Evolutionary conservation across 2,888 invertebrate genomes (phyloP).

Genomic region (Furcula furcula): DNA sequence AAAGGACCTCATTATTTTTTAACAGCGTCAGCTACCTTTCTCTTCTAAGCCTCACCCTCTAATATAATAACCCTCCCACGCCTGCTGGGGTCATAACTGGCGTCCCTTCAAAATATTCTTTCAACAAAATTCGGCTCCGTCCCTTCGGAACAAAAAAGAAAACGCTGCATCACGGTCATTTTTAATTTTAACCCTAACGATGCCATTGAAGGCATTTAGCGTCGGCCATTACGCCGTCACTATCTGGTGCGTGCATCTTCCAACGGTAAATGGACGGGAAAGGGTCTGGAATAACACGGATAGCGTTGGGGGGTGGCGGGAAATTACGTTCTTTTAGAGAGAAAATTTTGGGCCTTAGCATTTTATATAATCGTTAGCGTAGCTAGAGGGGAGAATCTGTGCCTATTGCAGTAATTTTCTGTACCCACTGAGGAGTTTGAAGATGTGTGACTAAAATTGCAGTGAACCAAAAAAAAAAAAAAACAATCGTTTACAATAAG

Average conservation of each 20-base stretch:
- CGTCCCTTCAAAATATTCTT: constrained; percentile 76
- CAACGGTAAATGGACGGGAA: constrained; percentile 61
- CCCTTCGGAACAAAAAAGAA: constrained; percentile 74
- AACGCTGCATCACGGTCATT: constrained; percentile 75
- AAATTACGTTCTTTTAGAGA: constrained; percentile 20
- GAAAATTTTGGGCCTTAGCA: not conserved
- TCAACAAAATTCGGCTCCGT: constrained; percentile 60
- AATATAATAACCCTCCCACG: constrained; percentile 72
- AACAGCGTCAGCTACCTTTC: constrained; percentile 58
- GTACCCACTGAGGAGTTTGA: no score
- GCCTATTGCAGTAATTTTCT: no score
- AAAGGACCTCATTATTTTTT: constrained; percentile 71
- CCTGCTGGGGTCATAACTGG: constrained; percentile 58
- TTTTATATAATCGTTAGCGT: no score
- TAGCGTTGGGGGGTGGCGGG: constrained; percentile 21
- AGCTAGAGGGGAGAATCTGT: no score
- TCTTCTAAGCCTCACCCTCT: constrained; percentile 47
- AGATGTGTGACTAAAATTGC: no score
- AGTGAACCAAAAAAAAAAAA: no score
- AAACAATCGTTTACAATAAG: no score
- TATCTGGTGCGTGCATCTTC: constrained; percentile 69
- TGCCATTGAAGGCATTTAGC: constrained; percentile 72
- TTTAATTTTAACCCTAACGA: constrained; percentile 79
- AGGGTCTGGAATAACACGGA: constrained; percentile 38
- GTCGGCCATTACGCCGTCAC: constrained; percentile 63